Evolutionary conservation across 2,797 vertebrate species (phyloP), one percentile per base, ranked within the genome.

Genomic region (Pelochelys cantorii): DNA sequence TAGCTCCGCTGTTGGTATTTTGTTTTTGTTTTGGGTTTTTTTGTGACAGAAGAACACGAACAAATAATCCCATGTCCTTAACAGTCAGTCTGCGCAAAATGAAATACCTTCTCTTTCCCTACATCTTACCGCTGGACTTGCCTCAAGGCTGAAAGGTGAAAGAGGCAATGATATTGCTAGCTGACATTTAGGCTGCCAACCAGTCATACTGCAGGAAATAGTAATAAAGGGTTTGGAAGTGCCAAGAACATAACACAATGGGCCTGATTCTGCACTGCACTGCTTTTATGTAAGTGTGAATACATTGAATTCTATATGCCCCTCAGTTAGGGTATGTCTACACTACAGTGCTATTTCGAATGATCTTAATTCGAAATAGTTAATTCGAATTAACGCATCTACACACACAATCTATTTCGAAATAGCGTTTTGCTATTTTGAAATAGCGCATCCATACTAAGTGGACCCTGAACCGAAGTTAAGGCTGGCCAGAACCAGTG

Each of bases 161-260:
- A 84, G 89, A 80, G 82, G 91, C 92, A 95, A 88, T 80, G 90
- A 81, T 93, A 95, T 91, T 92, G 91, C 85, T 92, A 62, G 52
- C 83, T 93, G 93, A 95, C 94, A 93, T 95, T 94, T 94, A 92
- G 91, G 78, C 91, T 97, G 94, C 95, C 95, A 93, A 92, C 95
- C 68, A 96, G 85, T 84, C 1, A 48, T 57, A 87, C 82, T 84
- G 57, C 57, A 86, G 91, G 79, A 93, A 48, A 96, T 90, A 95
- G 88, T 65, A 86, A 86, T 54, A 97, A 94, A 88, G 59, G 81
- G 34, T 97, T 92, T 90, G 93, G 92, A 96, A 95, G 90, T 85
- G 93, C 80, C 89, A 92, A 79, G 0, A 56, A 18, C 59, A 25
- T 93, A 78, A 0, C 52, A 3, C 29, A 77, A 79, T 60, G n/a